Evolutionary conservation across 2,797 vertebrate genomes (phyloP).

Genomic region (Periophthalmus magnuspinnatus): DNA sequence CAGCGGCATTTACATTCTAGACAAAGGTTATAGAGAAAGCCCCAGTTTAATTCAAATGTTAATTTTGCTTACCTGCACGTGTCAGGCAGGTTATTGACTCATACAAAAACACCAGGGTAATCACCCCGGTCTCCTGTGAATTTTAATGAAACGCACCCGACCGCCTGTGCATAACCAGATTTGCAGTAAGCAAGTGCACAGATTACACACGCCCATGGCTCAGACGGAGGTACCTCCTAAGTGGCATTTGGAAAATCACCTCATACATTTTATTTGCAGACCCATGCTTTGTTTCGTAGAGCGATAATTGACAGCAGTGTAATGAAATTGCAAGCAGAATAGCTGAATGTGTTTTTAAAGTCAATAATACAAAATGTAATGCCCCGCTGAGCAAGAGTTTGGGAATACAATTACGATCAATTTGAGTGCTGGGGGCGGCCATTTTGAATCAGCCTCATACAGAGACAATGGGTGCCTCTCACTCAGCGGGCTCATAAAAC

Average conservation of each 20-base stretch:
- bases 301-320: slow-evolving; percentile 73
- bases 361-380: slow-evolving; percentile 77
- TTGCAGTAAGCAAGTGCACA: slow-evolving; percentile 66
- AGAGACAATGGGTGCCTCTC: slow-evolving; percentile 68
- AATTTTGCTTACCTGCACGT: slow-evolving; percentile 76
- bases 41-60: slow-evolving; percentile 46
- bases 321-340: slow-evolving; percentile 74
- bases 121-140: slow-evolving; percentile 67
- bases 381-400: slow-evolving; percentile 75
- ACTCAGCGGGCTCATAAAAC: slow-evolving; percentile 65
- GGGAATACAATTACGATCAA: slow-evolving; percentile 78
- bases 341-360: slow-evolving; percentile 78
- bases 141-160: slow-evolving; percentile 68
- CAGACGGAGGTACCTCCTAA: slow-evolving; percentile 63
- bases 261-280: slow-evolving; percentile 74
- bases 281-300: slow-evolving; percentile 65
- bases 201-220: slow-evolving; percentile 71
- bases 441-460: slow-evolving; percentile 76
- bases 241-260: slow-evolving; percentile 76
- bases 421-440: slow-evolving; percentile 72
- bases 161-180: slow-evolving; percentile 68
- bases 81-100: slow-evolving; percentile 63
- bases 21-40: slow-evolving; percentile 63
- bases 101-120: slow-evolving; percentile 62
- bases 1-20: slow-evolving; percentile 53